Base-by-base conservation (phyloP, 2,113 vertebrate species). In the Nycticorax nycticorax region DNA sequence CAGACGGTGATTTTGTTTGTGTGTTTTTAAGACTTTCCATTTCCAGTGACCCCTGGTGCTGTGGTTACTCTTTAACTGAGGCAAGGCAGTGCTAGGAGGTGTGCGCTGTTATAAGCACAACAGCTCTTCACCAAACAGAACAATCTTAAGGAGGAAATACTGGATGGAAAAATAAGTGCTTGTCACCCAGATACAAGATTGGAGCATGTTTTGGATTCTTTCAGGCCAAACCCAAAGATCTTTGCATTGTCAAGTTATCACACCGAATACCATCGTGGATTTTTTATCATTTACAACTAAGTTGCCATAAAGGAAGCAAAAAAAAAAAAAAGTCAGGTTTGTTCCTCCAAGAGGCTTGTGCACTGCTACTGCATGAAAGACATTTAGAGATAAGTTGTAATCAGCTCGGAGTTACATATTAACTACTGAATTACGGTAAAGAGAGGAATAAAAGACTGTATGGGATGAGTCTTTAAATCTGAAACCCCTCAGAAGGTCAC, bases 401-500 rank as follows among this genome's bases (percentile, higher is more conserved):
- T 97, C 94, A 91, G 83, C 88, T 83, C n/a, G 8, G 88, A 93
- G 95, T 98, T 98, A 96, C 39, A 89, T 90, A 97, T 98, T 97
- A 97, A 97, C 97, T 87, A 39, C 94, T 97, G 96, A 97, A 77
- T 97, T 95, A 97, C 88, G 69, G 82, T 86, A 68, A 89, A 67
- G 73, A 86, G 52, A 68, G 57, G 95, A 94, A 92, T 88, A 82
- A 96, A 95, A 73, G 94, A 89, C 92, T 89, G 74, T 63, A 77
- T 52, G 93, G 86, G 90, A 97, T 96, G 93, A 93, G 91, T 96
- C 91, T 93, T 96, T 76, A 97, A 95, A 97, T 88, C 43, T 83
- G 71, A 96, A 89, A 86, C 76, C 55, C 28, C 72, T 94, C 50
- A 89, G 93, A 92, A 96, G 95, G 96, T 97, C 95, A 96, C 56